These are phyloP conservation scores for Sylvia atricapilla DNA, from an alignment of 2,113 vertebrate species.

Conservation along the genomic window DNA sequence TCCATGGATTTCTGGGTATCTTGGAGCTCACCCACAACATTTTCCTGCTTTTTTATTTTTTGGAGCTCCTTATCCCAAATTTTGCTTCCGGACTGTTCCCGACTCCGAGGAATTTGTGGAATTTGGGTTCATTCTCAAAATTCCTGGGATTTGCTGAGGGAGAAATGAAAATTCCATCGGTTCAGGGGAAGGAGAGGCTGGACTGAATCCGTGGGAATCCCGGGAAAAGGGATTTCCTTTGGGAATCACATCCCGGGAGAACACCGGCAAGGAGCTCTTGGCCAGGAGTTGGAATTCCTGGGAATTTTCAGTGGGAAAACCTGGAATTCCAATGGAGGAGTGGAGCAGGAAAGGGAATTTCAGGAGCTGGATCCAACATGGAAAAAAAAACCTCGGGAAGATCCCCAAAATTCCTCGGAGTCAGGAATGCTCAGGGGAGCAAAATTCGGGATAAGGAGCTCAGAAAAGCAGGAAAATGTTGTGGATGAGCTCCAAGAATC, in stretches of 20 bases:
- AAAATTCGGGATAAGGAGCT: neutral
- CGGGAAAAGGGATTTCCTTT: neutral
- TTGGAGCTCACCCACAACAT: neutral
- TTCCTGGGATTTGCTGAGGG: rapidly evolving
- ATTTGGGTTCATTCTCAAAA: neutral
- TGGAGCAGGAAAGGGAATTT: neutral
- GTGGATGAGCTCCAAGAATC: neutral
- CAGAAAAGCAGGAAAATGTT: neutral
- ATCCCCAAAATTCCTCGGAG: neutral
- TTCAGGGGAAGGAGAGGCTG: rapidly evolving
- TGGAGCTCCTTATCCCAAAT: no score
- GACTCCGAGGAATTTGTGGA: neutral
- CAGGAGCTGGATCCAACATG: no score
- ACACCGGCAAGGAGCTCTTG: no score
- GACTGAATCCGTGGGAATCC: neutral
- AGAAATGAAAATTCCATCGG: neutral
- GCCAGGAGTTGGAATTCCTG: neutral
- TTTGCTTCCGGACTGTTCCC: rapidly evolving
- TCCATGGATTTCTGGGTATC: neutral
- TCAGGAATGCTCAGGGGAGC: neutral
- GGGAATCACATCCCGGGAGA: neutral
- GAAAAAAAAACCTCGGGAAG: neutral
- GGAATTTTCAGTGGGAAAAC: neutral
- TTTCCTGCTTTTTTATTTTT: neutral
- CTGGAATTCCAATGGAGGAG: neutral